Conservation (phyloP, 2,888 invertebrate genomes). For the Drosophila dives region DNA sequence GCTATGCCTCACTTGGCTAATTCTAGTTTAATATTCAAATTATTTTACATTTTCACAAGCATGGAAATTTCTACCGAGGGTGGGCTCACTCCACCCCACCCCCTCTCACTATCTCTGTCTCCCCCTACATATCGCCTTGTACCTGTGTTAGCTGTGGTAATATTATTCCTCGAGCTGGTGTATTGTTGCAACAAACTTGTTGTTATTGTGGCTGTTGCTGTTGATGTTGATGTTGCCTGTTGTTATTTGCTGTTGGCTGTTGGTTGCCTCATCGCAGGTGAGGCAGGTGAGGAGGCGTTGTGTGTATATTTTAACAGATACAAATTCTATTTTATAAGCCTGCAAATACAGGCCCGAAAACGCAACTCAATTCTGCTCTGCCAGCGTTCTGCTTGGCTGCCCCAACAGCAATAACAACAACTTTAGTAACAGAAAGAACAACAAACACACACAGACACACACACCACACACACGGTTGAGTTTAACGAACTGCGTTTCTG, state of each 20-base stretch:
- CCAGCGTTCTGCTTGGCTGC: conserved; percentile 69
- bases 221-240: conserved; percentile 14
- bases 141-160: conserved; percentile 9
- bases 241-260: conserved; percentile 9
- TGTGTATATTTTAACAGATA: conserved; percentile 31
- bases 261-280: conserved; percentile 23
- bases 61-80: conserved; percentile 36
- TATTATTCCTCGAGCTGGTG: conserved; percentile 35
- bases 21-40: conserved; percentile 76
- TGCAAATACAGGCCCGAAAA: conserved; percentile 53
- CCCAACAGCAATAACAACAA: conserved; percentile 40
- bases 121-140: not conserved
- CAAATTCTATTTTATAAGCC: conserved; percentile 59
- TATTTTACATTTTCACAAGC: conserved; percentile 53
- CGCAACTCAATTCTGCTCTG: conserved; percentile 48
- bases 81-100: conserved; percentile 1
- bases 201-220: conserved; percentile 22
- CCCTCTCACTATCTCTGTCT: not conserved
- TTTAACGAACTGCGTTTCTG: conserved; percentile 71
- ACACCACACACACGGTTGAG: conserved; percentile 53
- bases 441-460: conserved; percentile 8
- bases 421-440: conserved; percentile 26
- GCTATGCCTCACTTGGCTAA: conserved; percentile 72
- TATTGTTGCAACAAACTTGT: conserved; percentile 46
- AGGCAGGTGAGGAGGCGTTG: not conserved